Evolutionary conservation across 1,140 invertebrate species (phyloP).

Genomic region (Caenorhabditis latens): DNA sequence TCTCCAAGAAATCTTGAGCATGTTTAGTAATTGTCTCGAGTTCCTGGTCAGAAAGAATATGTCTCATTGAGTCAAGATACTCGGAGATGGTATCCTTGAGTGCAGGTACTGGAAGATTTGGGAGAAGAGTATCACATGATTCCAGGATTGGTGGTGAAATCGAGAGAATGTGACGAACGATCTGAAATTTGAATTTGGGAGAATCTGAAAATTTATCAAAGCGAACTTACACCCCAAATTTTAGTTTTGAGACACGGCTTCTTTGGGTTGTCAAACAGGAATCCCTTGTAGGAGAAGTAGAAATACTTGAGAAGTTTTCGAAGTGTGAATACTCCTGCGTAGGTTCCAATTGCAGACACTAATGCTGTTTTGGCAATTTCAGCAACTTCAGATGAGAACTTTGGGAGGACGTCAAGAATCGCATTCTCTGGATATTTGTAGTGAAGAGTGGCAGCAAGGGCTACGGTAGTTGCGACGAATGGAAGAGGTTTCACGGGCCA

Average conservation of each 20-base stretch:
- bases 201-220: background rate
- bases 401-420: slow-evolving; percentile 56
- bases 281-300: slow-evolving; percentile 74
- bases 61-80: slow-evolving; percentile 58
- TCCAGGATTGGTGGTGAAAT: slow-evolving; percentile 67
- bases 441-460: slow-evolving; percentile 61
- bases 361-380: slow-evolving; percentile 33
- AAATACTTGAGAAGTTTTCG: slow-evolving; percentile 69
- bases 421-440: slow-evolving; percentile 51
- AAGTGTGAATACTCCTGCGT: slow-evolving; percentile 71
- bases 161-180: slow-evolving; percentile 64
- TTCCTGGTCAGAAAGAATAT: slow-evolving; percentile 67
- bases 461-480: slow-evolving; percentile 55
- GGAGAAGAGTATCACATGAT: slow-evolving; percentile 71
- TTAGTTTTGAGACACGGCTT: slow-evolving; percentile 72
- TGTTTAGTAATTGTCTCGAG: slow-evolving; percentile 64
- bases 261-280: slow-evolving; percentile 73
- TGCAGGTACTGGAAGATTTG: slow-evolving; percentile 69
- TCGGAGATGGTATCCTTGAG: slow-evolving; percentile 62
- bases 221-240: slow-evolving; percentile 71
- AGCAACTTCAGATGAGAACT: slow-evolving; percentile 53
- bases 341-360: slow-evolving; percentile 66
- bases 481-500: slow-evolving; percentile 67
- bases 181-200: slow-evolving; percentile 45
- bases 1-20: slow-evolving; percentile 66